Conservation (phyloP, 2,888 invertebrate species). For the Hypomecis atomaria region DNA sequence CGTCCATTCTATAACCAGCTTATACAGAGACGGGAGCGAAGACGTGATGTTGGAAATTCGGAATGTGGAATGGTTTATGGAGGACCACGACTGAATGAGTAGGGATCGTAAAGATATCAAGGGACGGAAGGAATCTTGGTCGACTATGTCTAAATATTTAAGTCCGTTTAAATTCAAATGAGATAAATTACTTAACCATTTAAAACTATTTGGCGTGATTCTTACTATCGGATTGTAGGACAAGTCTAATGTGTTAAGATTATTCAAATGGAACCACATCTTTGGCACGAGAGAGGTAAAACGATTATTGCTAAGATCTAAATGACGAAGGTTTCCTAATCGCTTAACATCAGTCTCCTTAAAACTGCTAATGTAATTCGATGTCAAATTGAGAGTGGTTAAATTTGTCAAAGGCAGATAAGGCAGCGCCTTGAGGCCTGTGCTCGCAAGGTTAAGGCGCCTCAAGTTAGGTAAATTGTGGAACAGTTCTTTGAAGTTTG, state of each 20-base stretch:
- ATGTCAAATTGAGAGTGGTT: slow-evolving; percentile 91
- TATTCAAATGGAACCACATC: slow-evolving; percentile 88
- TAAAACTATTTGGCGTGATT: slow-evolving; percentile 89
- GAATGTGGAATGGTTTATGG: slow-evolving; percentile 87
- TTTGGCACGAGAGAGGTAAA: slow-evolving; percentile 90
- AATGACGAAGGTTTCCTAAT: slow-evolving; percentile 88
- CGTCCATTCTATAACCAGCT: slow-evolving; percentile 90
- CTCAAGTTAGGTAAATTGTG: slow-evolving; percentile 93
- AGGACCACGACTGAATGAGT: slow-evolving; percentile 90
- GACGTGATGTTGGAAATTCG: slow-evolving; percentile 89
- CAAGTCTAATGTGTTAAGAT: slow-evolving; percentile 90
- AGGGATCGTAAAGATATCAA: slow-evolving; percentile 89
- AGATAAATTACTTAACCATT: slow-evolving; percentile 88
- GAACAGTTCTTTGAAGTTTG: slow-evolving; percentile 94
- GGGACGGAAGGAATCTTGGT: slow-evolving; percentile 89
- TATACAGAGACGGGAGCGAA: slow-evolving; percentile 89
- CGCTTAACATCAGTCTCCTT: slow-evolving; percentile 89
- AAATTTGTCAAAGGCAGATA: slow-evolving; percentile 91
- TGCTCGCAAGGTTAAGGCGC: slow-evolving; percentile 90
- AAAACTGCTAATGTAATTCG: slow-evolving; percentile 89
- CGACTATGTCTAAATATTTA: slow-evolving; percentile 89
- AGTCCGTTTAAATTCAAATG: slow-evolving; percentile 90
- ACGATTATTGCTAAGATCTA: slow-evolving; percentile 91
- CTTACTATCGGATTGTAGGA: slow-evolving; percentile 93
- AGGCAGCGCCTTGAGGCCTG: slow-evolving; percentile 91